Conservation (phyloP, 2,797 vertebrate genomes). For the Amblyopsis hoosieri region DNA sequence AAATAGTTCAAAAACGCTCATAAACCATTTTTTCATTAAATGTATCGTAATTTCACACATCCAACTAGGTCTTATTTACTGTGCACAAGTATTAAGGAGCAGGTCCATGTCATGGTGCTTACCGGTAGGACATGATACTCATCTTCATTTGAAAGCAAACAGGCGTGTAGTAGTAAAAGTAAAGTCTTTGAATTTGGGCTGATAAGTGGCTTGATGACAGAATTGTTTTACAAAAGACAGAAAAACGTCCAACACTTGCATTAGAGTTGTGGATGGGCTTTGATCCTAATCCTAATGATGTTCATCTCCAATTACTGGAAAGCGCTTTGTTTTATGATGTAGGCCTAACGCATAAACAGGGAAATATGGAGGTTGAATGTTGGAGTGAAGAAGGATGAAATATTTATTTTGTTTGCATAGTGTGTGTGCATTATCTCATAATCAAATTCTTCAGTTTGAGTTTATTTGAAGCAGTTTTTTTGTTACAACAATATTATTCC, state of each 20-base stretch:
- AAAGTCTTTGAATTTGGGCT: neutral
- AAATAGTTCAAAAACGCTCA: too few relatives aligned
- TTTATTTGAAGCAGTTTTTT: neutral
- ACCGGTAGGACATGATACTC: neutral
- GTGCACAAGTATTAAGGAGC: too few relatives aligned
- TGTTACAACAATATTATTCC: neutral
- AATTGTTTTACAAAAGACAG: slow-evolving; percentile 34
- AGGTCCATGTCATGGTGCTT: too few relatives aligned
- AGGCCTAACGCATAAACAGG: slow-evolving; percentile 27
- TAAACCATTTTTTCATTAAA: too few relatives aligned
- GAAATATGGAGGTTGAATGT: neutral
- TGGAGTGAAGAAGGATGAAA: neutral
- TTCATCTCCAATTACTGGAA: slow-evolving; percentile 12
- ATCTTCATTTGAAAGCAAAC: slow-evolving; percentile 21
- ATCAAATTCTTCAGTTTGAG: neutral
- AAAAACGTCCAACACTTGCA: slow-evolving; percentile 5
- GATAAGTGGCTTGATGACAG: slow-evolving; percentile 22
- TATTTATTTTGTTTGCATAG: neutral
- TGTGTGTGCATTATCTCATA: slow-evolving; percentile 2
- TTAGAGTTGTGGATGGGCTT: slow-evolving; percentile 29
- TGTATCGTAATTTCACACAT: too few relatives aligned
- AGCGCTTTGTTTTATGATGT: slow-evolving; percentile 15
- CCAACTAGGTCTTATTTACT: too few relatives aligned
- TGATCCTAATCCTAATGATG: slow-evolving; percentile 33
- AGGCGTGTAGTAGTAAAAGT: neutral